Percentiles rank a stretch among this genome's conserved stretches.
Evolutionary conservation across 2,797 vertebrate genomes (phyloP).

Genomic region (Chaenodraco wilsoni): DNA sequence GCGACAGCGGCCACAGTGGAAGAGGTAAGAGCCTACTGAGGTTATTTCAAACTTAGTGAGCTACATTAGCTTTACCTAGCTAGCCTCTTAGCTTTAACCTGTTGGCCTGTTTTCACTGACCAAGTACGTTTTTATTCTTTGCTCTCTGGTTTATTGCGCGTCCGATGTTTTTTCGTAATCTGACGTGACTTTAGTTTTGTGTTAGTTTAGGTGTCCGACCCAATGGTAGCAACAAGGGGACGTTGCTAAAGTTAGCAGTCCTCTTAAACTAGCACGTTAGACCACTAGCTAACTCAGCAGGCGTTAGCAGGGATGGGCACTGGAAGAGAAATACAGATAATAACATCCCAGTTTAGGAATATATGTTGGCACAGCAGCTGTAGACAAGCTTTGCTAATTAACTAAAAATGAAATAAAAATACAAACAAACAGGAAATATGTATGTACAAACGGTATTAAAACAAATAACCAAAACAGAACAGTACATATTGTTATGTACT

Average conservation of each 20-base stretch:
- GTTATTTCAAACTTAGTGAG: background rate
- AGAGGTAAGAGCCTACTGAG: slow-evolving; percentile 49
- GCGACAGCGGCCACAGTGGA: slow-evolving; percentile 35
- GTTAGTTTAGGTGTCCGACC: background rate
- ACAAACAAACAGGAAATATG: too few species aligned
- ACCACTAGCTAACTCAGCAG: background rate
- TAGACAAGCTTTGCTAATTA: too few species aligned
- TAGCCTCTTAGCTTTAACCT: background rate
- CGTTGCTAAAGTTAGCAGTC: background rate
- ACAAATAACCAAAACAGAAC: too few species aligned
- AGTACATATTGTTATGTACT: too few species aligned
- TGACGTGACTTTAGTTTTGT: rapidly evolving
- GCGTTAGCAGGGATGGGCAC: background rate
- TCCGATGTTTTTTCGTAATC: background rate
- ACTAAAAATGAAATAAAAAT: too few species aligned
- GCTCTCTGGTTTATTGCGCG: too few species aligned
- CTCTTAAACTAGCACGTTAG: background rate
- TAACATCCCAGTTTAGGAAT: too few species aligned
- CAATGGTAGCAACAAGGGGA: background rate
- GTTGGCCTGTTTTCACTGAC: background rate
- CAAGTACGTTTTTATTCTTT: background rate
- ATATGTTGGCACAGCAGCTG: too few species aligned
- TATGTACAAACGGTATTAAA: too few species aligned
- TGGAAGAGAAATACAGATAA: too few species aligned
- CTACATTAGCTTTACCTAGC: background rate